Conservation (phyloP, 2,888 invertebrate genomes). For the Ochlodes sylvanus region DNA sequence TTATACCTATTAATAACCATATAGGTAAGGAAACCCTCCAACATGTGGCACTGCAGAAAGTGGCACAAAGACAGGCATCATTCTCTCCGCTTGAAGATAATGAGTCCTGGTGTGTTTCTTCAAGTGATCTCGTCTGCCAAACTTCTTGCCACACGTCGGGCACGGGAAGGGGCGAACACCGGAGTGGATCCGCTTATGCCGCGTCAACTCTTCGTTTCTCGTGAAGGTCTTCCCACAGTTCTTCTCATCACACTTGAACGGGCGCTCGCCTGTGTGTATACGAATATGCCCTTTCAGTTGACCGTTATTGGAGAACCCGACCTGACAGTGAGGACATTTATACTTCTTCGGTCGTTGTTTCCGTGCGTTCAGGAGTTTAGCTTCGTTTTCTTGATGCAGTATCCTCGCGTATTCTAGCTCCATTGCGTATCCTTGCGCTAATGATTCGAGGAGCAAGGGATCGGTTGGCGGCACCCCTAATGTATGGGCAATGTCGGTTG, state of each 20-base stretch:
- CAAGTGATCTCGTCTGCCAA: slow-evolving; percentile 96
- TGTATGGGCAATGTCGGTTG: slow-evolving; percentile 75
- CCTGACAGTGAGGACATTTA: slow-evolving; percentile 94
- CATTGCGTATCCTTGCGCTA: slow-evolving; percentile 85
- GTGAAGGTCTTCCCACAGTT: slow-evolving; percentile 96
- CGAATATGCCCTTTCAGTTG: slow-evolving; percentile 96
- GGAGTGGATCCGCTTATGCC: slow-evolving; percentile 96
- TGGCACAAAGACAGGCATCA: slow-evolving; percentile 86
- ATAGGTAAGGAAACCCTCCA: slow-evolving; percentile 78
- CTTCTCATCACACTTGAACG: slow-evolving; percentile 93
- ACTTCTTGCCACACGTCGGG: slow-evolving; percentile 94
- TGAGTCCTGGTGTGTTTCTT: slow-evolving; percentile 97
- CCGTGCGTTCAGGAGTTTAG: slow-evolving; percentile 87
- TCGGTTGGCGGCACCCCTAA: slow-evolving; percentile 77
- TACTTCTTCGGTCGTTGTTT: slow-evolving; percentile 96
- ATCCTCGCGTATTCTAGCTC: slow-evolving; percentile 89
- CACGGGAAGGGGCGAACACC: slow-evolving; percentile 95
- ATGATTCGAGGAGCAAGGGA: slow-evolving; percentile 76
- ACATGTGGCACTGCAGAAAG: slow-evolving; percentile 80
- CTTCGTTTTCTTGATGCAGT: slow-evolving; percentile 89
- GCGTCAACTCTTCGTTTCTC: slow-evolving; percentile 95
- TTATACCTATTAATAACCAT: slow-evolving; percentile 80
- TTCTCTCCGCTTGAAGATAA: slow-evolving; percentile 84
- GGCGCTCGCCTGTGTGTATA: slow-evolving; percentile 96
- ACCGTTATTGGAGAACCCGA: slow-evolving; percentile 97